These are phyloP conservation scores for Sceliomorpha sp. DNA, from an alignment of 2,888 invertebrate genomes.

Conservation along the genomic window DNA sequence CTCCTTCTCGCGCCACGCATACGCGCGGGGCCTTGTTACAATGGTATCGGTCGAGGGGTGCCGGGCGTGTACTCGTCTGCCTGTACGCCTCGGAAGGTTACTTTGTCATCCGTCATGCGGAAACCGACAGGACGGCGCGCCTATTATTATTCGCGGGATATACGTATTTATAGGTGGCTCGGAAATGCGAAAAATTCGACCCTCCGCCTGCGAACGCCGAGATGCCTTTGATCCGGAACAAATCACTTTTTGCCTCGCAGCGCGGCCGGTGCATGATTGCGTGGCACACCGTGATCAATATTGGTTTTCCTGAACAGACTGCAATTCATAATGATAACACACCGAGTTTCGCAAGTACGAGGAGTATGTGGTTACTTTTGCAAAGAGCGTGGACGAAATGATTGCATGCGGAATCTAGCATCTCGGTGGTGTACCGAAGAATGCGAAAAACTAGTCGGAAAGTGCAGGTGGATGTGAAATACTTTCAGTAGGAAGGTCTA, in stretches of 20 bases:
- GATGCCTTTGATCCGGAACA: conserved; percentile 38
- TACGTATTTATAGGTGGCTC: conserved; percentile 23
- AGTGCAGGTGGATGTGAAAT: no score
- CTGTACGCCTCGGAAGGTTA: conserved; percentile 39
- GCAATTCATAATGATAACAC: conserved; percentile 43
- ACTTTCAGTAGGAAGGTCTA: no score
- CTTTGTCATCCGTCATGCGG: conserved; percentile 56
- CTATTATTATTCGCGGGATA: conserved; percentile 40
- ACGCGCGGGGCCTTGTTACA: conserved; percentile 30
- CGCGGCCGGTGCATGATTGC: conserved; percentile 3
- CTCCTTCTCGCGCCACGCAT: no score
- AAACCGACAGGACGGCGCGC: conserved; percentile 25
- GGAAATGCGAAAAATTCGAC: no score
- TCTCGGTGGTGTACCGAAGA: no score
- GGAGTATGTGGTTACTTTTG: conserved; percentile 40
- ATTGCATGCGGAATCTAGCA: conserved; percentile 27
- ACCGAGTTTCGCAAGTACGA: no score
- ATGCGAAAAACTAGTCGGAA: conserved; percentile 3
- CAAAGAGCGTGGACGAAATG: conserved; percentile 12
- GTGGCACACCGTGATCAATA: conserved; percentile 26
- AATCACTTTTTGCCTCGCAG: conserved; percentile 33
- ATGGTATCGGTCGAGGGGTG: conserved; percentile 40
- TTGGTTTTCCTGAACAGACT: conserved; percentile 27
- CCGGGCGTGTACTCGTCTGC: no score
- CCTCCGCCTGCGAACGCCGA: conserved; percentile 8